Base-by-base conservation (phyloP, 2,797 vertebrate species). In the Oreortyx pictus region DNA sequence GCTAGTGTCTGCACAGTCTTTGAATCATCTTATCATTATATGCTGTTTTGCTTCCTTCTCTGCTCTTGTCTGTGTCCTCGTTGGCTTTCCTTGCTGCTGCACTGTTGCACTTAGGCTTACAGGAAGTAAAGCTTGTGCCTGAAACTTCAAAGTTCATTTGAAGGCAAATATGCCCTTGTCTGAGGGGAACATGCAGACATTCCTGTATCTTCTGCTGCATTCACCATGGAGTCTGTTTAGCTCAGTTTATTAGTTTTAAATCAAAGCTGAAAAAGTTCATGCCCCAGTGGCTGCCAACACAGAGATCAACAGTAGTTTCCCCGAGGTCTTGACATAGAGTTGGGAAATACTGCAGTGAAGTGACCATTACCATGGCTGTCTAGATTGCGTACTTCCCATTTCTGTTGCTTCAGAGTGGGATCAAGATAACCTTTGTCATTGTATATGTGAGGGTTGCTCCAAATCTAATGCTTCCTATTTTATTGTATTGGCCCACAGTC, bases 151-250 rank as follows among this genome's bases (percentile, higher is more conserved):
- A 46, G 47, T 57, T 67, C 67, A 16, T 44, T 23, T 61, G 43
- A 56, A 81, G 29, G 35, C 19, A 66, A 56, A 35, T 0, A 0
- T 39, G 23, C 8, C 31, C 24, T 46, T 37, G 15, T 41, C 62
- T 81, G 77, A 93, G 85, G 70, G 84, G 17, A 25, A 67, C 64
- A 70, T 86, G 52, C 68, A 67, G 86, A 47, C 66, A 82, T 92
- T 90, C 41, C 67, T 50, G 49, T 22, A 59, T 22, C 23, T 62
- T 37, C 46, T 79, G 29, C 52, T 71, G 44, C 41, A 39, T 77
- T 66, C 41, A 44, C n/a, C 19, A 39, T 31, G 15, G 57, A 49
- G 24, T 73, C 9, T 43, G 31, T 82, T 84, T 80, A 43, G 9
- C 60, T 83, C 9, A 33, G 19, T 76, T n/a, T 52, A 7, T 43